A percentile compares a stretch with the other conserved stretches of the same genome.
phyloP scores from a whole-genome alignment of 2,797 vertebrate species.

The Crotalus adamanteus region DNA sequence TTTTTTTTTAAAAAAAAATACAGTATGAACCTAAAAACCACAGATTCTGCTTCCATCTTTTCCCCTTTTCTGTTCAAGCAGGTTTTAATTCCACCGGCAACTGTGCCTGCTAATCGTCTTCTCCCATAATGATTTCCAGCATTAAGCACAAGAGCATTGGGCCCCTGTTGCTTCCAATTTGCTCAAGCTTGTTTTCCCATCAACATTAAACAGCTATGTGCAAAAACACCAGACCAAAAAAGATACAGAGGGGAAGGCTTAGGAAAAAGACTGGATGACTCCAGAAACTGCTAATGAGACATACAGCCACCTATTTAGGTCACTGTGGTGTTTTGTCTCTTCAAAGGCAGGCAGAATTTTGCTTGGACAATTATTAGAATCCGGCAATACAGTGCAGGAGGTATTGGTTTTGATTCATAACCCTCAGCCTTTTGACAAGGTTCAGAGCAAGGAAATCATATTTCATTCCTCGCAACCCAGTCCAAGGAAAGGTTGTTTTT shows the following conservation, averaged over 20 bases:
- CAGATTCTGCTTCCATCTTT: neutral
- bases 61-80: neutral
- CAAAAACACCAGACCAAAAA: neutral
- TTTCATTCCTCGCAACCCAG: neutral
- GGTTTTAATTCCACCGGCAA: constrained; percentile 19
- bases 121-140: constrained; percentile 26
- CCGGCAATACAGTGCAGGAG: neutral
- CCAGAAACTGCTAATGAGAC: neutral
- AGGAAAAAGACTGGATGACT: constrained; percentile 1
- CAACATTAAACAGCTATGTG: constrained; percentile 15
- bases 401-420: neutral
- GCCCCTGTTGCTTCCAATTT: constrained; percentile 18
- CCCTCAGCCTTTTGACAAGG: neutral
- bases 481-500: neutral
- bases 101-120: constrained; percentile 34
- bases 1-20: neutral
- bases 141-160: constrained; percentile 13
- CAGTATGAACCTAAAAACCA: constrained; percentile 13
- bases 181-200: constrained; percentile 30
- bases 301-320: neutral
- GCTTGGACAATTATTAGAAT: neutral
- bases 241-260: neutral
- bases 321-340: neutral
- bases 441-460: neutral
- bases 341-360: neutral